Evolutionary conservation across 2,113 vertebrate species (phyloP), one percentile per base, ranked within the genome.

Genomic region (Thunnus thynnus): DNA sequence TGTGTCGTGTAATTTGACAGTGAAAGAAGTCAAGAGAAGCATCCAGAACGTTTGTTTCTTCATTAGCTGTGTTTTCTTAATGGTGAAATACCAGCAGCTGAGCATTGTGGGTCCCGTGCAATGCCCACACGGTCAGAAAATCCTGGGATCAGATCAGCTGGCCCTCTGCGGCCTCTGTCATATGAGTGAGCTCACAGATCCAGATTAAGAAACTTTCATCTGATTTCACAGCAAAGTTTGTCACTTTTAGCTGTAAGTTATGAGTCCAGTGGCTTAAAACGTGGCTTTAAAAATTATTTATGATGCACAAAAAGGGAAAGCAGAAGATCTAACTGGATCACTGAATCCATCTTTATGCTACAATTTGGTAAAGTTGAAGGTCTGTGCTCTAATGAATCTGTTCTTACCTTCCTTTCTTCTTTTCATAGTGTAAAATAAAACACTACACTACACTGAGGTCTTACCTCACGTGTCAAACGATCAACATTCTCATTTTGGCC

Each of bases 381-480:
- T 41, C 9, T 58, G 5, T 13, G 54, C 12, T 66, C 67, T 9
- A 51, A 4, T 20, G 36, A 44, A 17, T 65, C 30, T 68, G 52
- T 25, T 41, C 7, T 1, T 5, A n/a, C 4, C 22, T 47, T 58
- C 11, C 3, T 56, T 52, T 76, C 56, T 65, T 25, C 17, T 17
- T 65, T 54, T 36, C 8, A 13, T 13, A 13, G 36, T 3, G 46
- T 5, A 13, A 61, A 73, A 76, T 50, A 12, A 16, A 64, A 61
- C 44, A 67, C 27, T 3, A 4, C 61, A 0, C 17, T 64, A 17
- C 48, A 12, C 55, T 13, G 32, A 67, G 47, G 20, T 25, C 7
- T 58, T 48, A 32, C 58, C 30, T 86, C 69, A 92, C 58, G 22
- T 88, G 84, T 87, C 8, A 62, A 84, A 78, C 16, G 9, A 41